Percentiles rank a stretch among this genome's conserved stretches.
These are phyloP conservation scores for Camelus bactrianus DNA, from an alignment of 2,113 vertebrate genomes.

Conservation along the genomic window DNA sequence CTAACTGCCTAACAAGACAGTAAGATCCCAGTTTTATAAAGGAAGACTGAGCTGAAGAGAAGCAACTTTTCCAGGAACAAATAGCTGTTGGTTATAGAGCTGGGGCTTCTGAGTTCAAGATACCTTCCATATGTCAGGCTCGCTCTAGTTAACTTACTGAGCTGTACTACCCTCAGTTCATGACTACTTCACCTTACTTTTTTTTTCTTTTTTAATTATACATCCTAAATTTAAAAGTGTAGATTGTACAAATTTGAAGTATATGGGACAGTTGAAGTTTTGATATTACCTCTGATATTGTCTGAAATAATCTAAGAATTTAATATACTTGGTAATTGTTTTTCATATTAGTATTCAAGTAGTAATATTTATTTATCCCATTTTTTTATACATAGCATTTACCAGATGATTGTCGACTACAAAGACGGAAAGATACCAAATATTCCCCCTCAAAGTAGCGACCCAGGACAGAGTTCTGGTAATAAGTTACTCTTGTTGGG, in stretches of 20 bases:
- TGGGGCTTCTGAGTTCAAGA: neutral
- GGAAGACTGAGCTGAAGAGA: neutral
- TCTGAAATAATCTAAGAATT: slow-evolving; percentile 24
- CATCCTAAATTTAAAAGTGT: neutral
- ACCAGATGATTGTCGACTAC: slow-evolving; percentile 89
- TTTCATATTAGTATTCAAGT: slow-evolving; percentile 40
- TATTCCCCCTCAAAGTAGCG: slow-evolving; percentile 58
- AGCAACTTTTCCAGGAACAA: neutral
- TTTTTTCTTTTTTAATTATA: neutral
- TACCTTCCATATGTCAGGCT: neutral
- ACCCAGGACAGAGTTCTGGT: slow-evolving; percentile 48
- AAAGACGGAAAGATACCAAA: slow-evolving; percentile 84
- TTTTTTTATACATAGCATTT: slow-evolving; percentile 84
- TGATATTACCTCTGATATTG: neutral
- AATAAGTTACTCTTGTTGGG: too few relatives aligned
- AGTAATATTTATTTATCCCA: slow-evolving; percentile 40
- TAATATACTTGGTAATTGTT: slow-evolving; percentile 15
- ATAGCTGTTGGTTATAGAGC: neutral
- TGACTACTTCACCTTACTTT: neutral
- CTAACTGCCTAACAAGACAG: neutral
- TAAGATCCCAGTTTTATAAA: neutral
- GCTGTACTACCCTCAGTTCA: neutral
- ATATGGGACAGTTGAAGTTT: neutral
- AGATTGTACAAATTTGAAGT: neutral
- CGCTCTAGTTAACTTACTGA: neutral